Base-by-base conservation (phyloP, 64 coral and sea anemone genomes). In the Montipora foliosa region DNA sequence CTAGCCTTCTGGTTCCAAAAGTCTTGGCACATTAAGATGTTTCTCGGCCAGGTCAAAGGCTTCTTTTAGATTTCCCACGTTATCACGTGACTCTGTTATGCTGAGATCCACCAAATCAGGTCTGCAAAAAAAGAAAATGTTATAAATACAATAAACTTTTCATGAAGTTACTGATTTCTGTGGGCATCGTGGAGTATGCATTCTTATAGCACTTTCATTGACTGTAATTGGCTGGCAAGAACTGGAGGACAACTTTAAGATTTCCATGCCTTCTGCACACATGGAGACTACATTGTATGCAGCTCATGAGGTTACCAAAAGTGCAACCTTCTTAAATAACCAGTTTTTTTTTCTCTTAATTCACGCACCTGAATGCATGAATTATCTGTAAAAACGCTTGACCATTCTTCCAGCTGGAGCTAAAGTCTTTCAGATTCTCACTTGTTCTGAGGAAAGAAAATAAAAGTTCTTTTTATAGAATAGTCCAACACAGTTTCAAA, bases 381-480 rank as follows among this genome's bases (percentile, higher is more conserved):
- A 97, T 97, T 49, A 97, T 79, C 15, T 89, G 76, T 47, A 97
- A 80, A 80, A 97, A 97, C 5, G 93, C 96, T 45, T 89, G 89
- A 16, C 96, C 96, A 94, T 76, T 94, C 82, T 93, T 94, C 96
- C 96, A 97, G 49, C 93, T 97, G 60, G 80, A 84, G 66, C 77
- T 25, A 44, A 97, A 97, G 87, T 97, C 89, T 85, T 95, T 97
- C 12, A 97, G 81, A 80, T 21, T 83, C 60, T 95, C 96, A 85
- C 45, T 78, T 49, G 59, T 52, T 17, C 96, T 97, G 21, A 14
- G 4, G 44, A 37, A 92, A 50, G 5, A 87, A 80, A 78, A 49
- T 49, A 5, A 5, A 87, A 69, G 6, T 48, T 11, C 1, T 47
- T 15, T 71, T 71, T 57, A 57, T 11, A 57, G 11, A 57, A 57